phyloP scores from a whole-genome alignment of 2,888 invertebrate species.

The Drosophila kuntzei region DNA sequence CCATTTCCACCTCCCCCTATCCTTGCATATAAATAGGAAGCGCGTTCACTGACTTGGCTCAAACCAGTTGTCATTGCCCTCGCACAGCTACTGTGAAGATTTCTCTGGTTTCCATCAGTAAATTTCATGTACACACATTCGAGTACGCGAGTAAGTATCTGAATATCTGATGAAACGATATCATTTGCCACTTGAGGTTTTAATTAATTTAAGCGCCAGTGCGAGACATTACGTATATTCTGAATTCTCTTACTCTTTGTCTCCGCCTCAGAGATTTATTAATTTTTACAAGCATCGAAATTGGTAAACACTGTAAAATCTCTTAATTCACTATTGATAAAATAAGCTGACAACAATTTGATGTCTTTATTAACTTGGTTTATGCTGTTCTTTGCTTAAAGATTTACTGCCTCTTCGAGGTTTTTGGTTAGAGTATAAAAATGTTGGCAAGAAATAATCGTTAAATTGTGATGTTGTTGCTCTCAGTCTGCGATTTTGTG shows the following conservation, averaged over 20 bases:
- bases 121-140: slow-evolving; percentile 16
- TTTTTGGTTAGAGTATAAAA: slow-evolving; percentile 28
- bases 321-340: slow-evolving; percentile 4
- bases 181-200: slow-evolving; percentile 46
- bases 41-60: slow-evolving; percentile 39
- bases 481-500: slow-evolving; percentile 41
- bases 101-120: slow-evolving; percentile 53
- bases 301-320: background rate
- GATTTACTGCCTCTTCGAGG: background rate
- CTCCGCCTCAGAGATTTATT: background rate
- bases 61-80: slow-evolving; percentile 60
- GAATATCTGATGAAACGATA: slow-evolving; percentile 25
- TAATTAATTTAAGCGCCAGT: slow-evolving; percentile 50
- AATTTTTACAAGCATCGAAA: background rate
- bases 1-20: background rate
- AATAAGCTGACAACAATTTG: background rate
- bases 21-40: background rate
- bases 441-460: slow-evolving; percentile 17
- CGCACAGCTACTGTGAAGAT: slow-evolving; percentile 49
- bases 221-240: slow-evolving; percentile 10
- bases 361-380: background rate
- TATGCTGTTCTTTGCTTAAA: background rate
- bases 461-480: slow-evolving; percentile 20
- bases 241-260: slow-evolving; percentile 2
- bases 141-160: background rate